Evolutionary conservation across 2,797 vertebrate species (phyloP).

Genomic region (Percopsis omiscomaycus): DNA sequence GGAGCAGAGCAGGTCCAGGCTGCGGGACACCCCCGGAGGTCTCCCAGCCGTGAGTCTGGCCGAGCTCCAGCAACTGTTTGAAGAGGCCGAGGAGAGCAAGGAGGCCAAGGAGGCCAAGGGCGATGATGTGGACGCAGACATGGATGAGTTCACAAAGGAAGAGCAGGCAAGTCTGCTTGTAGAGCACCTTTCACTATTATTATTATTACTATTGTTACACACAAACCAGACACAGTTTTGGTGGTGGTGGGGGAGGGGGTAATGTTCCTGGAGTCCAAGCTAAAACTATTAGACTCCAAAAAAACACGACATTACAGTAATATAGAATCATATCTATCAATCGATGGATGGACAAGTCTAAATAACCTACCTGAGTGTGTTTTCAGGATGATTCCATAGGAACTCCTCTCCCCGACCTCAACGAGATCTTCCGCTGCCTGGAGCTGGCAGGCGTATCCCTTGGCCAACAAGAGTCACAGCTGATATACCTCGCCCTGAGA

Average conservation of each 20-base stretch:
- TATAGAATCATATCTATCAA: too few relatives aligned
- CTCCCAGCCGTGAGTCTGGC: conserved; percentile 75
- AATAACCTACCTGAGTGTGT: background rate
- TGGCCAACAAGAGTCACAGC: conserved; percentile 84
- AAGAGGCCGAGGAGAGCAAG: conserved; percentile 54
- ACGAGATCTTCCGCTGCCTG: conserved; percentile 87
- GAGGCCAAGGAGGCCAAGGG: conserved; percentile 52
- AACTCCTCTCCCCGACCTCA: conserved; percentile 81
- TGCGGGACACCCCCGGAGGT: conserved; percentile 72
- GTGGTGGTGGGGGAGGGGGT: too few relatives aligned
- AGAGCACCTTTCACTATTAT: too few relatives aligned
- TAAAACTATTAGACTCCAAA: too few relatives aligned
- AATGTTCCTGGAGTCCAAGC: too few relatives aligned
- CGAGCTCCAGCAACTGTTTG: conserved; percentile 82
- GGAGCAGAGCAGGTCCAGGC: conserved; percentile 73
- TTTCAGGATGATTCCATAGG: conserved; percentile 48
- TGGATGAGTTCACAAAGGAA: too few relatives aligned
- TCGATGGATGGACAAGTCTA: too few relatives aligned
- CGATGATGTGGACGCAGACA: too few relatives aligned
- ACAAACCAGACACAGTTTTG: too few relatives aligned
- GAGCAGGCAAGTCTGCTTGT: too few relatives aligned
- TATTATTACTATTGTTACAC: too few relatives aligned
- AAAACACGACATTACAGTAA: too few relatives aligned
- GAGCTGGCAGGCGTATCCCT: conserved; percentile 89
- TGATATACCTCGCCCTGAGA: conserved; percentile 87